Percentiles rank a stretch among this genome's conserved stretches.
Conservation (phyloP, 2,888 invertebrate genomes). For the Catocala sponsa region DNA sequence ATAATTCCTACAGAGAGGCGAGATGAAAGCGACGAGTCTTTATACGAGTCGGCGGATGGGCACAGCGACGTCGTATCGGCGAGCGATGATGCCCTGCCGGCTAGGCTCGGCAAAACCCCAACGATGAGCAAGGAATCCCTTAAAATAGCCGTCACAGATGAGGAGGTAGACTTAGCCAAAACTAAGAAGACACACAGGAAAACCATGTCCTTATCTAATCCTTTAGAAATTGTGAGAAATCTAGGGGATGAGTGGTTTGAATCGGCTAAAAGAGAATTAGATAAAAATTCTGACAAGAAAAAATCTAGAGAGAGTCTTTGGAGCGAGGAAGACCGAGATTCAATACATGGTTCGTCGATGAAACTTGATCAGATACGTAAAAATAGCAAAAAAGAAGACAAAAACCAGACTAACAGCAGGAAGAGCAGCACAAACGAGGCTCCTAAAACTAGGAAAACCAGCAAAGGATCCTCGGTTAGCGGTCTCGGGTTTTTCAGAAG, state of each 20-base stretch:
- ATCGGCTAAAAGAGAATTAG: conserved; percentile 73
- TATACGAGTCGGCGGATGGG: conserved; percentile 84
- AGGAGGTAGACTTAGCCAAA: conserved; percentile 73
- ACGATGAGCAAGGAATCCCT: conserved; percentile 84
- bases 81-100: conserved; percentile 75
- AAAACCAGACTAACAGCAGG: conserved; percentile 65
- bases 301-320: conserved; percentile 84
- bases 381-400: conserved; percentile 79
- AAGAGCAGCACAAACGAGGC: conserved; percentile 73
- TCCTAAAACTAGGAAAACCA: conserved; percentile 77
- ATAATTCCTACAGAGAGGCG: conserved; percentile 75
- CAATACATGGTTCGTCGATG: conserved; percentile 75
- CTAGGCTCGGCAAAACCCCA: conserved; percentile 76
- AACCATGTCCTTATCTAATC: conserved; percentile 84
- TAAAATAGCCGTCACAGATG: conserved; percentile 81
- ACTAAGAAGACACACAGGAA: conserved; percentile 81
- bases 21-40: conserved; percentile 84
- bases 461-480: conserved; percentile 81
- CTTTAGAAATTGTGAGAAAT: conserved; percentile 80
- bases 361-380: conserved; percentile 76
- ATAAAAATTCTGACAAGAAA: conserved; percentile 77
- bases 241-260: conserved; percentile 85
- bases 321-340: conserved; percentile 84
- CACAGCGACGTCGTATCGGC: conserved; percentile 83
- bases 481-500: conserved; percentile 79